A percentile compares a stretch with the other conserved stretches of the same genome.
Conservation (phyloP, 2,797 vertebrate species). For the Syngnathus rostellatus region DNA sequence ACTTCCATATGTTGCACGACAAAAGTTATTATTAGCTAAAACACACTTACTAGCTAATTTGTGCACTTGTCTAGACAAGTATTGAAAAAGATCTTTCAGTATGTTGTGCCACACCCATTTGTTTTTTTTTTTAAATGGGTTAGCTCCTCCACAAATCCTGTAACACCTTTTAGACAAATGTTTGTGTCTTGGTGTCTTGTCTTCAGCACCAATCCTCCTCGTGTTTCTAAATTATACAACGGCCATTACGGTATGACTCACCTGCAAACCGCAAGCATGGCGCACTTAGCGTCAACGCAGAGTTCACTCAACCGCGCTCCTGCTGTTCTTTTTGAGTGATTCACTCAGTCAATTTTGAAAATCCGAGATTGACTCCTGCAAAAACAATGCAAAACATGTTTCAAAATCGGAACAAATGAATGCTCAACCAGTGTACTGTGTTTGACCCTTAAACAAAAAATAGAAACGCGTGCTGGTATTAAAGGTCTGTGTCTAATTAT, state of each 20-base stretch:
- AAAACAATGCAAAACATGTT: not conserved
- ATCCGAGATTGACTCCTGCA: not conserved
- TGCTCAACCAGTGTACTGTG: not conserved
- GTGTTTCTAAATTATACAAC: conserved; percentile 42
- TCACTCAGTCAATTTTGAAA: not conserved
- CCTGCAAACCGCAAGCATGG: conserved; percentile 9
- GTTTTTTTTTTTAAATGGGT: not conserved
- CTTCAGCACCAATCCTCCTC: conserved; percentile 8
- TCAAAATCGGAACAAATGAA: no score
- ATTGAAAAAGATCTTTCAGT: not conserved
- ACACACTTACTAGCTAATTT: not conserved
- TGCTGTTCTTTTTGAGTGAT: not conserved
- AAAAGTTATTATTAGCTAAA: not conserved
- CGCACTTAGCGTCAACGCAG: conserved; percentile 3
- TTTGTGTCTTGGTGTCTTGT: conserved; percentile 6
- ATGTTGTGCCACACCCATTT: not conserved
- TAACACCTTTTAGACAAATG: not conserved
- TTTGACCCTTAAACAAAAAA: not conserved
- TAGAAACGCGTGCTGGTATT: not conserved
- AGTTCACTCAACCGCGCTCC: conserved; percentile 20
- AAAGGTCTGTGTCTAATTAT: conserved; percentile 34
- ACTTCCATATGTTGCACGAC: not conserved
- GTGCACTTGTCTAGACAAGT: not conserved
- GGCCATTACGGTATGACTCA: conserved; percentile 45
- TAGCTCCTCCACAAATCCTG: not conserved